Percentiles rank a stretch among this genome's conserved stretches.
Evolutionary conservation across 2,797 vertebrate genomes (phyloP).

Genomic region (Diplodus sargus): DNA sequence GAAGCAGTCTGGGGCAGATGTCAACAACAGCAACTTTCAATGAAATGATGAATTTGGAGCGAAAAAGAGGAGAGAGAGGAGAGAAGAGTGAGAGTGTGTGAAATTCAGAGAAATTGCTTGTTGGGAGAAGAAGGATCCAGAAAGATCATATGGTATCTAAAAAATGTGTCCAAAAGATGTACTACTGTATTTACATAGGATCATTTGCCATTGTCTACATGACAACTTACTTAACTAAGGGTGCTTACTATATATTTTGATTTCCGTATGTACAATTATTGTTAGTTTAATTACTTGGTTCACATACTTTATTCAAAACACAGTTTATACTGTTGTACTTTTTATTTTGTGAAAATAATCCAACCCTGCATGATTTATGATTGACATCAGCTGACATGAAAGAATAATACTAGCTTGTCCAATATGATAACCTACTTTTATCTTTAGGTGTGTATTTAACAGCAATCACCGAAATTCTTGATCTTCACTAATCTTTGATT

Average conservation of each 20-base stretch:
- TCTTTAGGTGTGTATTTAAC: constrained; percentile 17
- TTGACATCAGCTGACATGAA: neutral
- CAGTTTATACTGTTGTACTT: neutral
- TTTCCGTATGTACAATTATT: neutral
- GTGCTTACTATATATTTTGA: neutral
- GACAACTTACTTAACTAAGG: neutral
- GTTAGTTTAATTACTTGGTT: too few species aligned
- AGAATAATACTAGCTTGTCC: neutral
- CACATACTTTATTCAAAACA: neutral
- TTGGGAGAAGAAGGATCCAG: neutral
- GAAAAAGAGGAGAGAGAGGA: neutral
- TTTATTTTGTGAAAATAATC: neutral
- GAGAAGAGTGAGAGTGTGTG: neutral
- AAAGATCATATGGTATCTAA: neutral
- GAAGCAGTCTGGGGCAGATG: constrained; percentile 42
- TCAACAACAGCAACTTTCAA: constrained; percentile 56
- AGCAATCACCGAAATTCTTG: constrained; percentile 2
- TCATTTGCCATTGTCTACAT: neutral
- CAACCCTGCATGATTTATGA: neutral
- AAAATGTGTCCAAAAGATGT: neutral
- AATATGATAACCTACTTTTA: constrained; percentile 12
- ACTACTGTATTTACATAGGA: neutral
- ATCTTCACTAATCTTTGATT: constrained; percentile 53
- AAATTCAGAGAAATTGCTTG: neutral
- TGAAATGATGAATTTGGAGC: constrained; percentile 39